Evolutionary conservation across 2,888 invertebrate species (phyloP).

Genomic region (Rotaria magnacalcarata): DNA sequence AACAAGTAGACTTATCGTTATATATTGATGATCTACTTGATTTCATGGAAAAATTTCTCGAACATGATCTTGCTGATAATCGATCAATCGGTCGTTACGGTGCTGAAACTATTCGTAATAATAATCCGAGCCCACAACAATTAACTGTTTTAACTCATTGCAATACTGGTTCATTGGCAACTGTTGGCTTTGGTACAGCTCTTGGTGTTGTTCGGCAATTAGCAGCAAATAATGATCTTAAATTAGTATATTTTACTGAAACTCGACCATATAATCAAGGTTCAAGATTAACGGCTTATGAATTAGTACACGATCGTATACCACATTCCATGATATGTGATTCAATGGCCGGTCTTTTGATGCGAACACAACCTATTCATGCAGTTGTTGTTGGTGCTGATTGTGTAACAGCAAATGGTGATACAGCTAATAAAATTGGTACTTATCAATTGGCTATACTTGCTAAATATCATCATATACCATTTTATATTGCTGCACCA

Average conservation of each 20-base stretch:
- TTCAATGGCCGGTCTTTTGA: constrained; percentile 84
- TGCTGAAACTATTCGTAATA: constrained; percentile 69
- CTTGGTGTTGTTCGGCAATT: constrained; percentile 86
- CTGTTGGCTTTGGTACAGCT: constrained; percentile 94
- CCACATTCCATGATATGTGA: constrained; percentile 88
- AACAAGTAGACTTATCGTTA: background rate
- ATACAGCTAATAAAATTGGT: constrained; percentile 97
- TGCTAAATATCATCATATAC: constrained; percentile 81
- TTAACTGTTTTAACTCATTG: constrained; percentile 86
- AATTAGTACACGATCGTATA: constrained; percentile 74
- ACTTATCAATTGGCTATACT: constrained; percentile 74
- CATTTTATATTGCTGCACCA: constrained; percentile 92
- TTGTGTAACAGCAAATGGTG: constrained; percentile 88
- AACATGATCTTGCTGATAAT: constrained; percentile 80
- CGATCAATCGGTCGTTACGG: constrained; percentile 79
- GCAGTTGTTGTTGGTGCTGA: constrained; percentile 97
- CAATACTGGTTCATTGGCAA: constrained; percentile 94
- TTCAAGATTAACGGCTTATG: constrained; percentile 85
- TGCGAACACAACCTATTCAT: constrained; percentile 75
- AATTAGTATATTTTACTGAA: constrained; percentile 88
- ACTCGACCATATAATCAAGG: constrained; percentile 93
- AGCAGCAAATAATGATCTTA: constrained; percentile 65
- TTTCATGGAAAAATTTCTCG: constrained; percentile 75
- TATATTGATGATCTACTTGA: constrained; percentile 58
- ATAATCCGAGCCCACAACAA: constrained; percentile 60